phyloP scores from a whole-genome alignment of 2,888 invertebrate genomes.

The Helleia helle region DNA sequence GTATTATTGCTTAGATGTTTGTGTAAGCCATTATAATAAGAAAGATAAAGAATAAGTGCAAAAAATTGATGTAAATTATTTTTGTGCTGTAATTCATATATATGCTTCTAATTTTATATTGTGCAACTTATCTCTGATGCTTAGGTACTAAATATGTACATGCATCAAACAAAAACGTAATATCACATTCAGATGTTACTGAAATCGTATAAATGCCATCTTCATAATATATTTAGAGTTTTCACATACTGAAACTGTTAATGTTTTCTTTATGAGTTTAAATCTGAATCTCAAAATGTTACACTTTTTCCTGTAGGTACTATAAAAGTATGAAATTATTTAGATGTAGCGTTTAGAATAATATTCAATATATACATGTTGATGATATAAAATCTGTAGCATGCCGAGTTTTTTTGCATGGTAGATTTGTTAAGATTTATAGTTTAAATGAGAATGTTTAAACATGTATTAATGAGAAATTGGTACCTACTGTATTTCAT shows the following conservation, averaged over 20 bases:
- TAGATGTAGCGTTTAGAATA: constrained; percentile 39
- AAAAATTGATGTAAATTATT: constrained; percentile 8
- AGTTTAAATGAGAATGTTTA: constrained; percentile 48
- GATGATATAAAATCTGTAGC: constrained; percentile 48
- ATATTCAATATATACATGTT: constrained; percentile 50
- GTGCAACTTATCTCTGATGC: background rate
- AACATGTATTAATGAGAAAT: constrained; percentile 27
- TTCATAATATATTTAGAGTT: constrained; percentile 17
- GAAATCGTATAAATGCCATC: constrained; percentile 16
- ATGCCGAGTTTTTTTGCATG: constrained; percentile 62
- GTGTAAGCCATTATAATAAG: constrained; percentile 9
- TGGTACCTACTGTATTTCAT: constrained; percentile 31
- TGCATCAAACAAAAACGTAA: background rate
- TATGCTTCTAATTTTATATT: constrained; percentile 7
- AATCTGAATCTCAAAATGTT: constrained; percentile 36
- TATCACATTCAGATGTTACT: constrained; percentile 8
- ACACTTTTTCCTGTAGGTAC: constrained; percentile 35
- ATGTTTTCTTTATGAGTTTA: constrained; percentile 24
- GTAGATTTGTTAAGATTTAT: constrained; percentile 48
- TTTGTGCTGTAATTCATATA: constrained; percentile 10
- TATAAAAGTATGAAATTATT: constrained; percentile 25
- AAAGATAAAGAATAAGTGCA: no score
- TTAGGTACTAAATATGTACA: background rate
- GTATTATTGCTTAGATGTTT: constrained; percentile 3
- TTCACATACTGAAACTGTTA: constrained; percentile 19